A percentile compares a stretch with the other conserved stretches of the same genome.
Evolutionary conservation across 2,888 invertebrate species (phyloP).

Genomic region (Tachina lurida): DNA sequence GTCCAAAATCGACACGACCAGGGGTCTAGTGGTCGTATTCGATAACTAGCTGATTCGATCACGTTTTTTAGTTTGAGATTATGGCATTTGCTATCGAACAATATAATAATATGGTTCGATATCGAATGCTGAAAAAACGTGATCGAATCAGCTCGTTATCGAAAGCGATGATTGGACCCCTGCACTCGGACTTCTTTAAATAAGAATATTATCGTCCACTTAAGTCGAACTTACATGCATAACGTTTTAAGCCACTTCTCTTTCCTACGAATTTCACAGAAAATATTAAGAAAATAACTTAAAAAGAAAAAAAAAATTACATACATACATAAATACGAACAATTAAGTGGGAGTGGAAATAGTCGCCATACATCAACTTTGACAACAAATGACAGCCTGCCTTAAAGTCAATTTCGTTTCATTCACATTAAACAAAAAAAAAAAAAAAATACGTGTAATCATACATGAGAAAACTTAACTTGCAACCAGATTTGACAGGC

Average conservation of each 20-base stretch:
- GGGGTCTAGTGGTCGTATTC: no score
- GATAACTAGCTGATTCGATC: no score
- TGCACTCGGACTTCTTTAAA: neutral
- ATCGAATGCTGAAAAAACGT: no score
- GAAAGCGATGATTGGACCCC: no score
- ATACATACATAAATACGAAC: conserved; percentile 26
- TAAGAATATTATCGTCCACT: neutral
- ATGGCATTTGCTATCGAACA: no score
- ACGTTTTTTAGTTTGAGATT: no score
- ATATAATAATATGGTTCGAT: no score
- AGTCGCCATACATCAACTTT: conserved; percentile 62
- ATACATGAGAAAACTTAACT: neutral
- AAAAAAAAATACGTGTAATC: neutral
- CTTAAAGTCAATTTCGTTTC: conserved; percentile 61
- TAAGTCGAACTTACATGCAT: neutral
- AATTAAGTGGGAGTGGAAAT: conserved; percentile 68
- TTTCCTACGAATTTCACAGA: neutral
- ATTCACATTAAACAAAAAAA: neutral
- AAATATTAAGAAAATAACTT: neutral
- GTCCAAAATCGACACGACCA: neutral
- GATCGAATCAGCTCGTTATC: no score
- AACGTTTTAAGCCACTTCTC: neutral
- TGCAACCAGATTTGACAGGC: conserved; percentile 29
- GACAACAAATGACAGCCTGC: conserved; percentile 63
- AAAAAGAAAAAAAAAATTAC: neutral